Evolutionary conservation across 1,140 invertebrate species (phyloP).

Genomic region (Portunus trituberculatus): DNA sequence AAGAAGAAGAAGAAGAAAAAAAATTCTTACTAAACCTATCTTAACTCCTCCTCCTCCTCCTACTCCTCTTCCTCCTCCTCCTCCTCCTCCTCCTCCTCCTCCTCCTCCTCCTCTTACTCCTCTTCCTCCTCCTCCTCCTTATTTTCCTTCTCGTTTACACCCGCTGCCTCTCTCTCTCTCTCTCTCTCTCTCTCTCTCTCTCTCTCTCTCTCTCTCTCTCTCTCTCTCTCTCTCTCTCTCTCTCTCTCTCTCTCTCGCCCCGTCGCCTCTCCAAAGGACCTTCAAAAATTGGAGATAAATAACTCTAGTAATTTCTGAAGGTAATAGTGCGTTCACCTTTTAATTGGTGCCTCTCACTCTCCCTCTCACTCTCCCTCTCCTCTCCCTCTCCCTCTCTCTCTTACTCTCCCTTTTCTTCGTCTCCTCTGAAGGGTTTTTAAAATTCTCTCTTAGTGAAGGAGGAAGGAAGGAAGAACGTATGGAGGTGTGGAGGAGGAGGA

Average conservation of each 20-base stretch:
- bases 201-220: not conserved
- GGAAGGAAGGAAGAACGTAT: too few relatives aligned
- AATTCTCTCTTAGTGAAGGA: too few relatives aligned
- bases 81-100: not conserved
- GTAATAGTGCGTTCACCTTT: too few relatives aligned
- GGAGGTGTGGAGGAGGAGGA: too few relatives aligned
- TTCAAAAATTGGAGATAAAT: not conserved
- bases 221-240: not conserved
- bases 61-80: not conserved
- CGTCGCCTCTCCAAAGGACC: not conserved
- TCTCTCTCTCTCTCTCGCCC: not conserved
- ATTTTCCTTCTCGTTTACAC: too few relatives aligned
- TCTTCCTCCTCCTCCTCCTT: not conserved
- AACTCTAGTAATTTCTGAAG: too few relatives aligned
- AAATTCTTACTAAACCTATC: too few relatives aligned
- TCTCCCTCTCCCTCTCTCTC: not conserved
- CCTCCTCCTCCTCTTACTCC: not conserved
- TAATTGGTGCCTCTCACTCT: not conserved
- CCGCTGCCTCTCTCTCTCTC: not conserved
- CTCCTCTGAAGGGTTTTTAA: not conserved
- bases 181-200: not conserved
- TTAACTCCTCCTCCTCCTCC: not conserved
- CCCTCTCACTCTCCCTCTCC: constrained; percentile 9
- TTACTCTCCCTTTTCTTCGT: not conserved
- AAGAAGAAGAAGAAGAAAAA: too few relatives aligned